These are phyloP conservation scores for Drosophila nigritarsus DNA, from an alignment of 2,888 invertebrate genomes.

Conservation along the genomic window DNA sequence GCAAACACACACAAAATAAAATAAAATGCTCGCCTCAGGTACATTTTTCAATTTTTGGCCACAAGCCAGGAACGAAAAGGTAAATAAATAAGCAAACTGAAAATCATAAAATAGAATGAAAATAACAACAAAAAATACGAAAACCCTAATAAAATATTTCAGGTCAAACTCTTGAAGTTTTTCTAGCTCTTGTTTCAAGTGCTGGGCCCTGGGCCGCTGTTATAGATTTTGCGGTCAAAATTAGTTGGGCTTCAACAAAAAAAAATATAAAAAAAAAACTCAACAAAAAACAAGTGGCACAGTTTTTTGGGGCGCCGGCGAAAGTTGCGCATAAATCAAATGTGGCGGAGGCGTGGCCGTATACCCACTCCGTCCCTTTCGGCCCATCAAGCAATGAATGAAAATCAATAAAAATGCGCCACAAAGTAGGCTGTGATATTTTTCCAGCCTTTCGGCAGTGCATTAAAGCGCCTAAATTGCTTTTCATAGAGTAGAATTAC, in stretches of 20 bases:
- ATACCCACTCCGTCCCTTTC: not conserved
- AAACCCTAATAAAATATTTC: slow-evolving; percentile 48
- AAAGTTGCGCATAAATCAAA: slow-evolving; percentile 67
- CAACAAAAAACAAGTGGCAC: slow-evolving; percentile 28
- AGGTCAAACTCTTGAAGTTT: slow-evolving; percentile 58
- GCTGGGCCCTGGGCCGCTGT: slow-evolving; percentile 17
- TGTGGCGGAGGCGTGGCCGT: slow-evolving; percentile 34
- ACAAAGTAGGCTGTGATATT: slow-evolving; percentile 35
- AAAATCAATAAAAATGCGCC: slow-evolving; percentile 53
- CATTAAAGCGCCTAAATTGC: slow-evolving; percentile 34
- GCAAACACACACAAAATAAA: slow-evolving; percentile 3
- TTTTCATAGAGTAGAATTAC: slow-evolving; percentile 4
- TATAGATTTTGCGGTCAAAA: slow-evolving; percentile 64
- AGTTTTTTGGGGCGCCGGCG: slow-evolving; percentile 34
- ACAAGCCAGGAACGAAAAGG: slow-evolving; percentile 16
- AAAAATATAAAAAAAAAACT: not conserved
- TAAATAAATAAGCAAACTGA: slow-evolving; percentile 43
- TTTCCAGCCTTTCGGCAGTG: slow-evolving; percentile 16
- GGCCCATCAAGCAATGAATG: slow-evolving; percentile 9
- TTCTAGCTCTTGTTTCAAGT: slow-evolving; percentile 29
- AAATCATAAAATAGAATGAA: slow-evolving; percentile 42
- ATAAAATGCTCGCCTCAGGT: not conserved
- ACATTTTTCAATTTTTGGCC: slow-evolving; percentile 34
- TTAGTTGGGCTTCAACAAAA: slow-evolving; percentile 41
- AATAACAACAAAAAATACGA: not conserved